Percentiles rank a stretch among this genome's conserved stretches.
phyloP scores from a whole-genome alignment of 2,113 vertebrate species.

The Geococcyx californianus region DNA sequence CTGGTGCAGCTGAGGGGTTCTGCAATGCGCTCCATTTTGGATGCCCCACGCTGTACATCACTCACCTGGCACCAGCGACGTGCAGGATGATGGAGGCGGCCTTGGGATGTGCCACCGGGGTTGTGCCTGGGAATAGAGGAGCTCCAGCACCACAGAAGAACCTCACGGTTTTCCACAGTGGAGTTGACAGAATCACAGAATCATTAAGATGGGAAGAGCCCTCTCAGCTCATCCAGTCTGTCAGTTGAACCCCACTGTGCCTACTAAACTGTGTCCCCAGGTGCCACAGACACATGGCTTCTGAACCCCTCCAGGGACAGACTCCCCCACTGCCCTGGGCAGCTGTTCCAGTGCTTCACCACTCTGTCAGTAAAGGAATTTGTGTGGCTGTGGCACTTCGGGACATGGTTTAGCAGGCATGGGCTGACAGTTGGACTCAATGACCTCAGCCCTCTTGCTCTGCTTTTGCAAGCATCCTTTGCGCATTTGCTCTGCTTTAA shows the following conservation, averaged over 20 bases:
- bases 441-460: neutral
- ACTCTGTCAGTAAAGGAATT: no score
- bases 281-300: no score
- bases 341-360: no score
- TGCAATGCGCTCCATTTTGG: neutral
- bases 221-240: no score
- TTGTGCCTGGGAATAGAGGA: neutral
- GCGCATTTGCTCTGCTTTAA: neutral
- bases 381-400: no score
- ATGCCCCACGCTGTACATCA: neutral
- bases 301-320: no score
- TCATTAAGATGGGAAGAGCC: no score
- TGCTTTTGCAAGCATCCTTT: neutral
- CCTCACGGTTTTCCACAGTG: fast-evolving
- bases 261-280: no score
- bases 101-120: fast-evolving
- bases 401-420: no score
- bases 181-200: neutral
- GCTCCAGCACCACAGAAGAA: neutral
- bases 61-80: neutral
- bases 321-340: no score
- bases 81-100: neutral
- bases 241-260: no score
- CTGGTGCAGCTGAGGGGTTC: neutral
- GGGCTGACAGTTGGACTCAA: no score